A percentile compares a stretch with the other conserved stretches of the same genome.
These are phyloP conservation scores for Diuraphis noxia DNA, from an alignment of 1,140 invertebrate species.

Conservation along the genomic window DNA sequence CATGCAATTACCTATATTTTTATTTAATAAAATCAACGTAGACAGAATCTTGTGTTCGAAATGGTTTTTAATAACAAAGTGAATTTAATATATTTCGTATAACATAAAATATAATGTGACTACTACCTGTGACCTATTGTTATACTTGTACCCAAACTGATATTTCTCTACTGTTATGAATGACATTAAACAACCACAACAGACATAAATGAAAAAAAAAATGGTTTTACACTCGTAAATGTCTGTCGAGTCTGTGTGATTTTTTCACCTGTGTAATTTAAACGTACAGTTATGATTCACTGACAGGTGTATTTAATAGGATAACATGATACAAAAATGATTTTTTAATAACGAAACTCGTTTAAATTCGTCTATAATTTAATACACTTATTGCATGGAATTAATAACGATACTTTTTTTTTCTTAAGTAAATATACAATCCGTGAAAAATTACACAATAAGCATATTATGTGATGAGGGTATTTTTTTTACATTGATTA, in stretches of 20 bases:
- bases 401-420: no score
- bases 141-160: not conserved
- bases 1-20: not conserved
- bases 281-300: not conserved
- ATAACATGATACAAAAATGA: not conserved
- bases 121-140: not conserved
- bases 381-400: not conserved
- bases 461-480: no score
- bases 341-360: not conserved
- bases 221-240: not conserved
- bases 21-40: not conserved
- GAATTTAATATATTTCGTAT: not conserved
- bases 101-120: not conserved
- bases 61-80: not conserved
- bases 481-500: no score
- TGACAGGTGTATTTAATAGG: not conserved
- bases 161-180: not conserved
- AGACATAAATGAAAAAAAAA: not conserved
- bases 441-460: no score
- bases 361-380: not conserved
- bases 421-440: no score
- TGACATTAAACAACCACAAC: not conserved
- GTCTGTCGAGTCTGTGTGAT: not conserved
- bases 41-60: not conserved
- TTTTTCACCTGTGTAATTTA: not conserved